A percentile compares a stretch with the other conserved stretches of the same genome.
phyloP scores from a whole-genome alignment of 23 tunicate genomes.

The Ascidia mentula region DNA sequence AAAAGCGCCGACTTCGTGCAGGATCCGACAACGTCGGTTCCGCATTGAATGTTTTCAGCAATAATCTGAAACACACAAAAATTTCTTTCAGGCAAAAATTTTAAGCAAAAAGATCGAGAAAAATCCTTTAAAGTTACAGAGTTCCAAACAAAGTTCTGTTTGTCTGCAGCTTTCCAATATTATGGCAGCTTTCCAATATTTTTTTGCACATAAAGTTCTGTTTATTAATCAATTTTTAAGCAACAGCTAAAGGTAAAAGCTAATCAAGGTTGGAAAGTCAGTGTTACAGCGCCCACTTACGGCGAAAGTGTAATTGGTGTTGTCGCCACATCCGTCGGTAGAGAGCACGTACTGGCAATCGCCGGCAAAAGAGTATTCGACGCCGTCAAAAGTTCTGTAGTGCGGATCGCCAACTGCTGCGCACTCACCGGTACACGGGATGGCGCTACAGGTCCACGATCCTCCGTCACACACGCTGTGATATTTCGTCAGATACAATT shows the following conservation, averaged over 20 bases:
- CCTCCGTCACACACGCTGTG: constrained; percentile 84
- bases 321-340: constrained; percentile 74
- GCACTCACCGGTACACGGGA: constrained; percentile 90
- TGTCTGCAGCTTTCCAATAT: too few relatives aligned
- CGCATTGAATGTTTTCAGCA: constrained; percentile 84
- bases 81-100: too few relatives aligned
- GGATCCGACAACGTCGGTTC: constrained; percentile 35
- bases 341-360: constrained; percentile 93
- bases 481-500: too few relatives aligned
- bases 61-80: constrained; percentile 35
- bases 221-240: neutral
- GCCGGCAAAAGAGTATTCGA: constrained; percentile 65
- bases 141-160: neutral
- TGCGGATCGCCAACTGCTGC: constrained; percentile 93
- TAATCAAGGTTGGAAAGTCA: too few relatives aligned
- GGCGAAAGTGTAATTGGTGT: constrained; percentile 62
- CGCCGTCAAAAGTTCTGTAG: constrained; percentile 86
- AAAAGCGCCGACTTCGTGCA: constrained; percentile 77
- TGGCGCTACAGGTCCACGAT: constrained; percentile 70
- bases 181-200: too few relatives aligned
- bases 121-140: too few relatives aligned
- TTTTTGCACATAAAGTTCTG: too few relatives aligned
- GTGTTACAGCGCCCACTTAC: constrained; percentile 45
- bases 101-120: too few relatives aligned
- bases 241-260: neutral